A percentile compares a stretch with the other conserved stretches of the same genome.
These are phyloP conservation scores for Sparus aurata DNA, from an alignment of 2,797 vertebrate genomes.

Conservation along the genomic window DNA sequence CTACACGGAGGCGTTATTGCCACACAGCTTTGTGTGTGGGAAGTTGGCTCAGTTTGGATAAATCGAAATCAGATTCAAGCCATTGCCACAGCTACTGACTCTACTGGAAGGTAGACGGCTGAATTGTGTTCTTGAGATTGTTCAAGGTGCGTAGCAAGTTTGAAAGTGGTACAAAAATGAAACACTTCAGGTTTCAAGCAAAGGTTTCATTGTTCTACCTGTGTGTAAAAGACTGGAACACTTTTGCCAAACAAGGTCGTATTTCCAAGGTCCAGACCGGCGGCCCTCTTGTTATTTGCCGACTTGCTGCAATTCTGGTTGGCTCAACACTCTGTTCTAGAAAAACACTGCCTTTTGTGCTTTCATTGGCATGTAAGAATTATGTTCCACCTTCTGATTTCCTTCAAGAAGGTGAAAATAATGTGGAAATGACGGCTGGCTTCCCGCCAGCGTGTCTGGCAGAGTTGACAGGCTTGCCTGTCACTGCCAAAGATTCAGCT, in stretches of 20 bases:
- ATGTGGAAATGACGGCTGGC: slow-evolving; percentile 43
- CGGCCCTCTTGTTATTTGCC: background rate
- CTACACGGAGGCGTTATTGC: background rate
- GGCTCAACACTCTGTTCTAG: slow-evolving; percentile 8
- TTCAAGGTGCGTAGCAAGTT: background rate
- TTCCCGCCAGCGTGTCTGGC: slow-evolving; percentile 35
- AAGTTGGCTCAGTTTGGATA: background rate
- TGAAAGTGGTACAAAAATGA: background rate
- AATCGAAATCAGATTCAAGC: slow-evolving; percentile 12
- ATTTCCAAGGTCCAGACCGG: slow-evolving; percentile 6
- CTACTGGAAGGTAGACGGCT: background rate
- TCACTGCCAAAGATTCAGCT: slow-evolving; percentile 53
- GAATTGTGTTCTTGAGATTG: background rate
- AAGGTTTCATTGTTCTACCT: background rate
- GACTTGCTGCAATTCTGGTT: slow-evolving; percentile 8
- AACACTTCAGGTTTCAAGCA: background rate
- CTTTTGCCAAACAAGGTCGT: background rate
- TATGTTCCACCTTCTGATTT: slow-evolving; percentile 27
- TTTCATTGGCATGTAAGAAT: slow-evolving; percentile 20
- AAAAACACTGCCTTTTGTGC: slow-evolving; percentile 11
- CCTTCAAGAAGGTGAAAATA: slow-evolving; percentile 52
- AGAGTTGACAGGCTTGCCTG: slow-evolving; percentile 48
- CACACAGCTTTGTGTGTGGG: background rate
- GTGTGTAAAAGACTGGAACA: background rate
- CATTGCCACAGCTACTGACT: background rate